Base-by-base conservation (phyloP, 2,797 vertebrate species). In the Gobionotothen gibberifrons region DNA sequence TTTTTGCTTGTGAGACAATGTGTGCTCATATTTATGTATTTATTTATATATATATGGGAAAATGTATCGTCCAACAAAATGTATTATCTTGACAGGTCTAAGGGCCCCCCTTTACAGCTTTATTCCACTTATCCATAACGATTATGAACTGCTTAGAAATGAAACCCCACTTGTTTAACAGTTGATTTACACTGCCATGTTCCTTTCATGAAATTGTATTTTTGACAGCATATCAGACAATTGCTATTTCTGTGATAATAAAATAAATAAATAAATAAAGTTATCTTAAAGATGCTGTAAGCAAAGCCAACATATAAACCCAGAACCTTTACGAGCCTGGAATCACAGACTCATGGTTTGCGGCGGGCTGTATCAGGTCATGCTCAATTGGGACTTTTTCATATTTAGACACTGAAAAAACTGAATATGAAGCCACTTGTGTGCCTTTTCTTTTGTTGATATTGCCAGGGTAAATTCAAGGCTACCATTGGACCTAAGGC, bases 401-500 rank as follows among this genome's bases (percentile, higher is more conserved):
- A 48, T 65, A 79, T 69, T 78, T 64, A 52, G 13, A 55, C 26
- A 26, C 19, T n/a, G 17, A 13, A 71, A 59, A 13, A 71, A 59
- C 78, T 79, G 58, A 87, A 85, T 77, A 59, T 55, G 11, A 63
- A 74, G 76, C 74, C 15, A 67, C 66, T 80, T 62, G 32, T 76
- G 52, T 68, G 59, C 46, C 46, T 67, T 56, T 44, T 69, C 56
- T 68, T 54, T 36, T 36, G 36, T 36, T 6, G 32, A 36, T 74
- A 74, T 79, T 77, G 49, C 57, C 48, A 47, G 74, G 71, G 85
- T 89, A 77, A 85, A 83, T 56, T 66, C 47, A 74, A 77, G 75
- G 78, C 79, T 79, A 84, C 63, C 66, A 67, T 47, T 62, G 62
- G 49, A 82, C 84, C 85, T 57, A 57, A 82, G 87, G 89, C 80